These are phyloP conservation scores for Mesocentrotus franciscanus DNA, from an alignment of 53 echinoderm and acorn worm genomes.

Conservation along the genomic window DNA sequence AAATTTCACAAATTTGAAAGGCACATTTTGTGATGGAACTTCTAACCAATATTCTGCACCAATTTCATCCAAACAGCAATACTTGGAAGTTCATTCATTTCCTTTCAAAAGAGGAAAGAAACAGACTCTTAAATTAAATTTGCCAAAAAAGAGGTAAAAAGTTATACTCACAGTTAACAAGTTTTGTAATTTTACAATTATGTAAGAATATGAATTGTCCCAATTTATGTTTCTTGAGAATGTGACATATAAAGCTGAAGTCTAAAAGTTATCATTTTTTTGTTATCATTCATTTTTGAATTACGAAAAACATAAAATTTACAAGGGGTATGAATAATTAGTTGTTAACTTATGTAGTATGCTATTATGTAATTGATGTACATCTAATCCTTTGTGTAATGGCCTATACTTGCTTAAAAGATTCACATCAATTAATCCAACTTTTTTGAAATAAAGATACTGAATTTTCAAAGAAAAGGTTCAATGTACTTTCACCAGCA, in stretches of 20 bases:
- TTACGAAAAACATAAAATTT: too few relatives aligned
- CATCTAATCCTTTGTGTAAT: neutral
- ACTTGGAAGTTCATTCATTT: neutral
- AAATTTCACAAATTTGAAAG: neutral
- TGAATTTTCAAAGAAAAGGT: neutral
- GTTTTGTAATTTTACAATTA: too few relatives aligned
- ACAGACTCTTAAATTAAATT: neutral
- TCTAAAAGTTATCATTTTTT: too few relatives aligned
- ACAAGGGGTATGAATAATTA: too few relatives aligned
- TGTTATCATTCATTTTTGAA: too few relatives aligned
- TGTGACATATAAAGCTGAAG: too few relatives aligned
- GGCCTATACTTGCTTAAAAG: neutral
- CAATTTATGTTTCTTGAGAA: too few relatives aligned
- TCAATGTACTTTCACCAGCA: neutral
- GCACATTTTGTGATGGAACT: neutral
- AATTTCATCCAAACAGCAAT: neutral
- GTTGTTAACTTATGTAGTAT: too few relatives aligned
- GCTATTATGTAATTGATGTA: too few relatives aligned
- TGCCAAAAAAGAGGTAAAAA: neutral
- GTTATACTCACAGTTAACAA: too few relatives aligned
- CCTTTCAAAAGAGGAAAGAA: neutral
- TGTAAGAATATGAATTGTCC: too few relatives aligned
- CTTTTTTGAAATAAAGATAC: neutral
- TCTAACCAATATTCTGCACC: neutral
- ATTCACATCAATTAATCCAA: neutral